Evolutionary conservation across 2,797 vertebrate species (phyloP).

Genomic region (Tympanoctomys barrerae): DNA sequence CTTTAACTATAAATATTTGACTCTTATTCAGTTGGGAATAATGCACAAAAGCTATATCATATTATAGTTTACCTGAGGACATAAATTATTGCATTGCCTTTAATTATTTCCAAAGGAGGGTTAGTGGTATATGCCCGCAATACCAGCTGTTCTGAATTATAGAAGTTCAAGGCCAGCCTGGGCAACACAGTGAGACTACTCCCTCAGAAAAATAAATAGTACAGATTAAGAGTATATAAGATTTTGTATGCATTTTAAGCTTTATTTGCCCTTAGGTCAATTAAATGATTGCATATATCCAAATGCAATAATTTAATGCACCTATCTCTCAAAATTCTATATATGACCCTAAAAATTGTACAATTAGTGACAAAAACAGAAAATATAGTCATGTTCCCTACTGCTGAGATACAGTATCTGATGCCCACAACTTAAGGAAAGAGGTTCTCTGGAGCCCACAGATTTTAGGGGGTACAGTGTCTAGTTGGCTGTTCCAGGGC

Average conservation of each 20-base stretch:
- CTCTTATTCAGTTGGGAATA: background rate
- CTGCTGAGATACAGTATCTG: background rate
- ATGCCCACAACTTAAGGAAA: background rate
- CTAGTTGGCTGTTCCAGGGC: background rate
- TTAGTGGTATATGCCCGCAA: background rate
- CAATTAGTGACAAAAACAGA: background rate
- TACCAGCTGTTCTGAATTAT: background rate
- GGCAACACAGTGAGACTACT: background rate
- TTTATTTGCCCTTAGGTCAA: background rate
- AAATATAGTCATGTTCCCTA: background rate
- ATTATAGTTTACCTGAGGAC: background rate
- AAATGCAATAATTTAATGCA: background rate
- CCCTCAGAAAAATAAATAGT: background rate
- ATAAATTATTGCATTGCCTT: background rate
- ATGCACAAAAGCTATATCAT: conserved; percentile 10
- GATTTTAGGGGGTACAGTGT: background rate
- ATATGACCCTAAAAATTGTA: background rate
- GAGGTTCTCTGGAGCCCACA: background rate
- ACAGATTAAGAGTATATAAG: background rate
- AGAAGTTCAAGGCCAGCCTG: background rate
- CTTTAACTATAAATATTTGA: conserved; percentile 58
- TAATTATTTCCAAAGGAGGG: background rate
- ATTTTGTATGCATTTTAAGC: background rate
- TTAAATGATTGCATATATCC: conserved; percentile 4
- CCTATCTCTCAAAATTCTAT: background rate